Conservation (phyloP, 1,140 invertebrate genomes). For the Temnothorax curvispinosus region DNA sequence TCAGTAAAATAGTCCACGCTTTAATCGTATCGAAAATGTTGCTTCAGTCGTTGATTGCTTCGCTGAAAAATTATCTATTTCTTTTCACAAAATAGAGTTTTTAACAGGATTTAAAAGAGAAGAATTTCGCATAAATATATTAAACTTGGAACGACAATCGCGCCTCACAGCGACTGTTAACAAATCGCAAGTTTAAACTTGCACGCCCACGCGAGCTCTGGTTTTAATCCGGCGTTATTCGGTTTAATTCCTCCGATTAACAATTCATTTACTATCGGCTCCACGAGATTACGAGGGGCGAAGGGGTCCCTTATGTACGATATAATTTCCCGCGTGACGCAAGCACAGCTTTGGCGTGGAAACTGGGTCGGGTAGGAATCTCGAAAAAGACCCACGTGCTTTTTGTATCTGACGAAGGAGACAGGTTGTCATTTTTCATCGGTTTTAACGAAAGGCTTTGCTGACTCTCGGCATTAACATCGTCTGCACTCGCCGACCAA, state of each 20-base stretch:
- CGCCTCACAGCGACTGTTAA: neutral
- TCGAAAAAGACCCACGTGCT: slow-evolving; percentile 34
- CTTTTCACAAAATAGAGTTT: neutral
- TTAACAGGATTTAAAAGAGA: neutral
- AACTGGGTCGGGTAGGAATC: slow-evolving; percentile 59
- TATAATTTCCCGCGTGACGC: slow-evolving; percentile 63
- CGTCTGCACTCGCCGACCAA: neutral
- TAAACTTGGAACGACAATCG: neutral
- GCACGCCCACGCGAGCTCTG: neutral
- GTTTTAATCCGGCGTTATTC: slow-evolving; percentile 26
- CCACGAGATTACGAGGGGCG: neutral
- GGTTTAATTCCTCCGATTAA: slow-evolving; percentile 44
- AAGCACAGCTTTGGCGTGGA: slow-evolving; percentile 53
- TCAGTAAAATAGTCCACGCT: neutral
- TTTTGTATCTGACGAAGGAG: slow-evolving; percentile 17
- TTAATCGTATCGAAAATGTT: neutral
- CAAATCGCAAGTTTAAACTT: slow-evolving; percentile 14
- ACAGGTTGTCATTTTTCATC: slow-evolving; percentile 23
- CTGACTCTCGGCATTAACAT: slow-evolving; percentile 31
- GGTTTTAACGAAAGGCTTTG: slow-evolving; percentile 10
- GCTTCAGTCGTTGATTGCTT: neutral
- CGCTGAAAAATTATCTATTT: neutral
- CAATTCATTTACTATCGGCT: slow-evolving; percentile 44
- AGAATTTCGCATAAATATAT: neutral
- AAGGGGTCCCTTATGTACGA: slow-evolving; percentile 54